Conservation (phyloP, 2,113 vertebrate species). For the Oceanites oceanicus region DNA sequence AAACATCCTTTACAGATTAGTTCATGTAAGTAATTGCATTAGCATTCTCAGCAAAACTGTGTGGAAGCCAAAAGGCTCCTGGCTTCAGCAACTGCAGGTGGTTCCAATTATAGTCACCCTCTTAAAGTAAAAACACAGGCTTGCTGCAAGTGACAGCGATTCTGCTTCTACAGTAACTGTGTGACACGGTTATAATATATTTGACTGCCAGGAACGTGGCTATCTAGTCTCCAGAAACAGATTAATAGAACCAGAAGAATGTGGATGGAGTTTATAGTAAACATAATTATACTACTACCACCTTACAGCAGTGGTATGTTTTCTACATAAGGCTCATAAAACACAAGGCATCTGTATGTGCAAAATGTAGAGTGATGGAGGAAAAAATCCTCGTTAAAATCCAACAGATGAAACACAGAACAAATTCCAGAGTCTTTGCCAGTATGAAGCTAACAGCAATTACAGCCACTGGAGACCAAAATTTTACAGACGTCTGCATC, state of each 20-base stretch:
- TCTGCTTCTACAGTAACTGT: background rate
- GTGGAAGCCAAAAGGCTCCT: constrained; percentile 30
- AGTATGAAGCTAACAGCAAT: background rate
- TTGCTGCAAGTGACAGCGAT: background rate
- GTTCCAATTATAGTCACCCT: constrained; percentile 1
- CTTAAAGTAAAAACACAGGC: background rate
- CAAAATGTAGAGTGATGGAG: background rate
- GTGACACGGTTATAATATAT: background rate
- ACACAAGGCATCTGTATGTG: background rate
- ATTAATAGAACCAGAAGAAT: background rate
- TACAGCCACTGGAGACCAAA: background rate
- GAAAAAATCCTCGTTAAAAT: background rate
- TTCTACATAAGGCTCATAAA: background rate
- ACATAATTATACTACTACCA: background rate
- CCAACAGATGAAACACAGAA: constrained; percentile 4
- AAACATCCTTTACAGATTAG: constrained; percentile 53
- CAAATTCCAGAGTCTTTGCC: constrained; percentile 27
- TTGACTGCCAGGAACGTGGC: background rate
- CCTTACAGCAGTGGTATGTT: background rate
- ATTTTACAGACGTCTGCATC: background rate
- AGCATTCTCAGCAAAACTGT: background rate
- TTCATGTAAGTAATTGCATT: constrained; percentile 16
- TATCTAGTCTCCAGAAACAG: background rate
- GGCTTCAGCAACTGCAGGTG: constrained; percentile 17
- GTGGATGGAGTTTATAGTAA: background rate